Conservation (phyloP, 1,140 invertebrate genomes). For the Cheumatopsyche charites region DNA sequence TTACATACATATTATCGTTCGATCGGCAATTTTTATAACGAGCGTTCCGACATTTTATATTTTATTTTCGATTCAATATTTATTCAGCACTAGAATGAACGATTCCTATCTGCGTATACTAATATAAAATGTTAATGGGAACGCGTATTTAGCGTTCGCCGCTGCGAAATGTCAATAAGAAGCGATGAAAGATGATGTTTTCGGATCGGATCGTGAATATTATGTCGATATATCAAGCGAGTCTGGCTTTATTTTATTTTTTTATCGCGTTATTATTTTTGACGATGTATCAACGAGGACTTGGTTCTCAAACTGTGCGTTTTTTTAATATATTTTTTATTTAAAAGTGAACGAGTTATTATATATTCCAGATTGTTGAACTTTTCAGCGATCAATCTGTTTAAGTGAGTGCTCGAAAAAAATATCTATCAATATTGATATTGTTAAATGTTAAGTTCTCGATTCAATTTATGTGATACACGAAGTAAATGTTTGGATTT, state of each 20-base stretch:
- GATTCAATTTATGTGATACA: too few species aligned
- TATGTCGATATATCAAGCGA: background rate
- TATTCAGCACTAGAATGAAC: background rate
- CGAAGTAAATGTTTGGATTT: too few species aligned
- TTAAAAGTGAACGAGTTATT: too few species aligned
- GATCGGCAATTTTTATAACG: slow-evolving; percentile 13
- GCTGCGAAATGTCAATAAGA: slow-evolving; percentile 6
- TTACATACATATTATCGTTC: background rate
- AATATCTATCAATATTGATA: too few species aligned
- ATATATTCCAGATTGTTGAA: too few species aligned
- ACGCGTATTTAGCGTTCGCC: slow-evolving; percentile 1
- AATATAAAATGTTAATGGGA: slow-evolving; percentile 11
- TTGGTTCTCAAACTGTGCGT: too few species aligned
- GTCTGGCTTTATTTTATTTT: background rate
- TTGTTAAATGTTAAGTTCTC: too few species aligned
- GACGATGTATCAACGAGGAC: too few species aligned
- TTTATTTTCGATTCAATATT: background rate
- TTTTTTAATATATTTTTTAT: too few species aligned
- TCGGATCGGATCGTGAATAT: slow-evolving; percentile 3
- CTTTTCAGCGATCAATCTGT: too few species aligned
- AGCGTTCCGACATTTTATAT: background rate
- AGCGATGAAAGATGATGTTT: slow-evolving; percentile 21
- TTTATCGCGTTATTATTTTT: background rate
- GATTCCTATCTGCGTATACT: background rate
- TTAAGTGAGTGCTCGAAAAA: too few species aligned